Base-by-base conservation (phyloP, 2,797 vertebrate species). In the Leptodactylus fallax region DNA sequence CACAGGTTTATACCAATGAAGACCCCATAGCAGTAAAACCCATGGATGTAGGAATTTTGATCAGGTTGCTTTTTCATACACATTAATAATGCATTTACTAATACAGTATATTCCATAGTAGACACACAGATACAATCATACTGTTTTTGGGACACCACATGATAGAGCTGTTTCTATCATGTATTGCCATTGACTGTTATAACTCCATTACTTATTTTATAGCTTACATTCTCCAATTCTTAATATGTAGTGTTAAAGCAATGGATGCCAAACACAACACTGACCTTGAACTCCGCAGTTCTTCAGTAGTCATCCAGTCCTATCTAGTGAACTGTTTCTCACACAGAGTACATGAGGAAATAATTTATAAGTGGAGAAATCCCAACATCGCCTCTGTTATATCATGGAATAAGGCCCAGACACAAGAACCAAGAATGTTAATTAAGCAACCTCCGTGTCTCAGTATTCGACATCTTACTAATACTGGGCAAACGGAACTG, bases 371-470 rank as follows among this genome's bases (percentile, higher is more conserved):
- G 21, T 85, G 71, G 71, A 85, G 13, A 25, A 58, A 17, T 61
- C 83, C 69, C 83, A 85, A 72, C n/a, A 51, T 63, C 13, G 71
- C 21, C 83, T 58, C 83, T 85, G 27, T 63, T 72, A 25, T 71
- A 58, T 25, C 16, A 85, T 85, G 83, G 71, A 85, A 76, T 58
- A 56, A 76, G 36, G 83, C 69, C 83, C n/a, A 85, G 56, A 77
- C 83, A 74, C 55, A 76, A 47, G 16, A 21, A 67, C 65, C 56
- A 16, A 60, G 55, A 85, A 61, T 85, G 55, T 74, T 51, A 63
- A 85, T 61, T 76, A 76, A 63, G 71, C n/a, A 77, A 85, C 45
- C 69, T 76, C 56, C 61, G 4, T 76, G 45, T 76, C 25, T 84
- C 27, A 58, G 7, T 6, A 17, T 11, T 23, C 11, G 45, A 45